Evolutionary conservation across 2,888 invertebrate species (phyloP).

Genomic region (Balanococcus diminutus): DNA sequence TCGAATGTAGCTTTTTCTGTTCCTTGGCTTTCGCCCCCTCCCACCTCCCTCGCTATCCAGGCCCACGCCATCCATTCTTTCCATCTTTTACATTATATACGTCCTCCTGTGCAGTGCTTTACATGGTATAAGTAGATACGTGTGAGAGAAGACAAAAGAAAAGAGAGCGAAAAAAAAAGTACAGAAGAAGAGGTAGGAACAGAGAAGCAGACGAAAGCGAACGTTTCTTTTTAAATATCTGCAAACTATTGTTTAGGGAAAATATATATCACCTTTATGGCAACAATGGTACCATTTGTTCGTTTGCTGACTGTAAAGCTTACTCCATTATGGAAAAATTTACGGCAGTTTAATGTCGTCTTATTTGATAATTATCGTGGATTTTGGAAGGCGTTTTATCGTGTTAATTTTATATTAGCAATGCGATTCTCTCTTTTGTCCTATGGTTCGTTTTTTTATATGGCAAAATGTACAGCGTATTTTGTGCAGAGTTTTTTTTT

Average conservation of each 20-base stretch:
- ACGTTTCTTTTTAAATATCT: conserved; percentile 13
- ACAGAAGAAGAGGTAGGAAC: neutral
- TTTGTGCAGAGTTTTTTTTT: no score
- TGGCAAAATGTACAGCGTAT: neutral
- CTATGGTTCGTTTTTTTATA: neutral
- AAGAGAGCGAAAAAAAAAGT: neutral
- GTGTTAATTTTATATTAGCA: conserved; percentile 15
- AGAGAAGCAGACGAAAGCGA: neutral
- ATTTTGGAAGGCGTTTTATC: conserved; percentile 23
- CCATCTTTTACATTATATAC: neutral
- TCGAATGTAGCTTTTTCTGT: neutral
- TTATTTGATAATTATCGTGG: conserved; percentile 43
- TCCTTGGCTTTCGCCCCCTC: no score
- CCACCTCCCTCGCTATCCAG: neutral
- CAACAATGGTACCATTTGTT: conserved; percentile 22
- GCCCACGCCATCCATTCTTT: neutral
- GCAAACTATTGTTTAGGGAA: conserved; percentile 22
- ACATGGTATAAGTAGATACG: neutral
- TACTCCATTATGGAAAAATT: conserved; percentile 39
- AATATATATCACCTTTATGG: conserved; percentile 22
- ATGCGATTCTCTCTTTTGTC: neutral
- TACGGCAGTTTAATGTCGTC: conserved; percentile 40
- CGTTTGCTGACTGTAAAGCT: conserved; percentile 16
- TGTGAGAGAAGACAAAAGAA: neutral
- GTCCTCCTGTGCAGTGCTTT: neutral